Evolutionary conservation across 2,797 vertebrate genomes (phyloP).

Genomic region (Potorous gilbertii): DNA sequence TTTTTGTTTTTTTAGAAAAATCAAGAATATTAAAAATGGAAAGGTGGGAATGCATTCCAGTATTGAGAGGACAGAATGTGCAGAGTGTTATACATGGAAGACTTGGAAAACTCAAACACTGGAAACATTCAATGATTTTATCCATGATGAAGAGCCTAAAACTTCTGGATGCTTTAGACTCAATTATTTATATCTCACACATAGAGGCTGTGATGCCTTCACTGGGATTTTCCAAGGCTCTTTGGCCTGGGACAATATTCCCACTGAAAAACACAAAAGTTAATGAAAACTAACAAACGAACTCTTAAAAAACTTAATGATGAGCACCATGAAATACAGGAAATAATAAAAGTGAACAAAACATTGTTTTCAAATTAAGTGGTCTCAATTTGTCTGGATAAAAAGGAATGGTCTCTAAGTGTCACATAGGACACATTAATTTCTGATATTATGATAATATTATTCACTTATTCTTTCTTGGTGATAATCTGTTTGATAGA

Average conservation of each 20-base stretch:
- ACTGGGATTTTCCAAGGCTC: not conserved
- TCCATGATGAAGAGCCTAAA: not conserved
- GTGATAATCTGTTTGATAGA: not conserved
- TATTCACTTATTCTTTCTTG: conserved; percentile 36
- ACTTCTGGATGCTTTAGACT: not conserved
- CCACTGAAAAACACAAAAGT: no score
- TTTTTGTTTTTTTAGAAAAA: no score
- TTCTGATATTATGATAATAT: not conserved
- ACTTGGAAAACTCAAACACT: not conserved
- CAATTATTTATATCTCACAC: not conserved
- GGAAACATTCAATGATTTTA: not conserved
- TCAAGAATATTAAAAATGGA: not conserved
- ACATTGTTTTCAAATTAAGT: not conserved
- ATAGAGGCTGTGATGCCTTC: not conserved
- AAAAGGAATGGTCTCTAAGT: not conserved
- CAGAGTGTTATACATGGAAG: not conserved
- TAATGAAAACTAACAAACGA: not conserved
- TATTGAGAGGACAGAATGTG: not conserved
- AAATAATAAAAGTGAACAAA: not conserved
- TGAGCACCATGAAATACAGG: not conserved
- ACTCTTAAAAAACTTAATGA: not conserved
- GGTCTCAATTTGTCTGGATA: not conserved
- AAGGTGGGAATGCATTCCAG: not conserved
- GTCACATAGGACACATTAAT: not conserved
- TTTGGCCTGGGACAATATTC: no score